These are phyloP conservation scores for Cheilosia scutellata DNA, from an alignment of 2,888 invertebrate genomes.

Conservation along the genomic window DNA sequence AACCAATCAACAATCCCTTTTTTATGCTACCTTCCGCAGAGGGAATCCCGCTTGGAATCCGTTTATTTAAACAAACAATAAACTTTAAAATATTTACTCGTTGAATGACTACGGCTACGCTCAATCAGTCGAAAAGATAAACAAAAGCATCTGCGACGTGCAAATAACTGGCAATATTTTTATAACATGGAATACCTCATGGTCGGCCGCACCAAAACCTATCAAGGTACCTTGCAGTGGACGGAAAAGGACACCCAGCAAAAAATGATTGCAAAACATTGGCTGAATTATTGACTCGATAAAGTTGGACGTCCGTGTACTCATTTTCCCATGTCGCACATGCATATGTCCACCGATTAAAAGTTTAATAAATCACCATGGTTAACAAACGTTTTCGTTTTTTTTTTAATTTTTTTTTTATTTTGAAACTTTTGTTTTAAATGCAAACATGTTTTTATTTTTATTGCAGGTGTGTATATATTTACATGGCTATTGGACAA, in stretches of 20 bases:
- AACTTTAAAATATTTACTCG: conserved; percentile 68
- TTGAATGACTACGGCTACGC: conserved; percentile 61
- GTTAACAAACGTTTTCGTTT: conserved; percentile 53
- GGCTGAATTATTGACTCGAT: conserved; percentile 74
- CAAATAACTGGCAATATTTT: conserved; percentile 62
- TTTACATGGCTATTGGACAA: conserved; percentile 60
- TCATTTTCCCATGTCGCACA: conserved; percentile 52
- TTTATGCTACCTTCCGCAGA: conserved; percentile 9
- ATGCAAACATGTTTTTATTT: conserved; percentile 13
- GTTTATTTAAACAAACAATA: conserved; percentile 71
- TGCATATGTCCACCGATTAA: conserved; percentile 58
- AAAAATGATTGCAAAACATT: conserved; percentile 63
- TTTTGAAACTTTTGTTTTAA: conserved; percentile 25
- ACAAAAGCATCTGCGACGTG: conserved; percentile 74
- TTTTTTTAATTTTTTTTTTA: conserved; percentile 1
- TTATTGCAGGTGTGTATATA: conserved; percentile 55
- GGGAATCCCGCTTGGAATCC: conserved; percentile 1
- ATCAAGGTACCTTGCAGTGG: conserved; percentile 16
- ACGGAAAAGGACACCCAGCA: conserved; percentile 10
- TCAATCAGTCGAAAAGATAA: conserved; percentile 75
- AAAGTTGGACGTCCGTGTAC: conserved; percentile 60
- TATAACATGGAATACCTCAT: conserved; percentile 18
- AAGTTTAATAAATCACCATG: conserved; percentile 73
- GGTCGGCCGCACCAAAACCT: not conserved
- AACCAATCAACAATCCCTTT: conserved; percentile 57